Conservation (phyloP, 1,140 invertebrate species). For the Saccostrea echinata region DNA sequence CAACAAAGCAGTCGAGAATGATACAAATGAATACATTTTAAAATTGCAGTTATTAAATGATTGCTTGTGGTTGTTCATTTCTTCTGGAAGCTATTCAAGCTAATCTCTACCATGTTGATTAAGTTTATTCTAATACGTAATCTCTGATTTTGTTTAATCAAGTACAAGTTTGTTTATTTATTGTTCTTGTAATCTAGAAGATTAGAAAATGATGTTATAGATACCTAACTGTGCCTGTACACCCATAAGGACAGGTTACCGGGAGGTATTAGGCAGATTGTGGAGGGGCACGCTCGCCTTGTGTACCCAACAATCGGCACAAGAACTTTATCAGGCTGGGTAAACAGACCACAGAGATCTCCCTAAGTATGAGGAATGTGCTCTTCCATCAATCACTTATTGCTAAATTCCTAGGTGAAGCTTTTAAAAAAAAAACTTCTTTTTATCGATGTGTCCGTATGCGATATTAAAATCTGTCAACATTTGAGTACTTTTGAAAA, state of each 20-base stretch:
- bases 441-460: slow-evolving; percentile 18
- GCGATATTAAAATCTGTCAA: slow-evolving; percentile 20
- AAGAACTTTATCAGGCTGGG: slow-evolving; percentile 29
- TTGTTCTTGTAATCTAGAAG: slow-evolving; percentile 25
- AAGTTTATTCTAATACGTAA: slow-evolving; percentile 15
- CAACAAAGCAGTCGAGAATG: not conserved
- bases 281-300: slow-evolving; percentile 13
- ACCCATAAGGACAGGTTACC: not conserved
- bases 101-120: slow-evolving; percentile 24
- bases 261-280: not conserved
- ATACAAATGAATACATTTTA: not conserved
- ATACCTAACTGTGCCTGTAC: not conserved
- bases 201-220: slow-evolving; percentile 37
- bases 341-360: slow-evolving; percentile 21
- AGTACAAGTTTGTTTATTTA: slow-evolving; percentile 21
- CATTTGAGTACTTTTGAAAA: not conserved
- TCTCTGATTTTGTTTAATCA: slow-evolving; percentile 18
- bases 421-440: not conserved
- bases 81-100: not conserved
- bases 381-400: slow-evolving; percentile 19
- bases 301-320: slow-evolving; percentile 26
- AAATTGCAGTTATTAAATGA: not conserved
- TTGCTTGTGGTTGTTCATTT: slow-evolving; percentile 9
- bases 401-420: not conserved
- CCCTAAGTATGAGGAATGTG: not conserved